Evolutionary conservation across 2,113 vertebrate genomes (phyloP).

Genomic region (Periophthalmus modestus): DNA sequence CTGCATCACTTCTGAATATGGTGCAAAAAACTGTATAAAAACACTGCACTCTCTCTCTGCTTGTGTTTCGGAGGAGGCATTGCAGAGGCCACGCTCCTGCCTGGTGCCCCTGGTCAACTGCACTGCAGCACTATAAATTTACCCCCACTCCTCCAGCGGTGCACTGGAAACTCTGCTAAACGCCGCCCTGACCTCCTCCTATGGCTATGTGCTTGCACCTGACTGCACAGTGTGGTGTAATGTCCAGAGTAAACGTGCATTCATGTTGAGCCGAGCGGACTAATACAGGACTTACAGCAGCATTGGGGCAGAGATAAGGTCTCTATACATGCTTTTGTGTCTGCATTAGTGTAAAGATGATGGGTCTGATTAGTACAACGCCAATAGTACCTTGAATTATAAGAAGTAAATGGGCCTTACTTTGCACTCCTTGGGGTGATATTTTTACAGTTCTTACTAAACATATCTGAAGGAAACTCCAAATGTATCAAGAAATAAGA

Average conservation of each 20-base stretch:
- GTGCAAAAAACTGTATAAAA: background rate
- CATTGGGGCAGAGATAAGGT: slow-evolving; percentile 32
- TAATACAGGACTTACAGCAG: slow-evolving; percentile 29
- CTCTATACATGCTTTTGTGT: slow-evolving; percentile 41
- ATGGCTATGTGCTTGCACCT: slow-evolving; percentile 27
- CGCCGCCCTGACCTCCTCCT: background rate
- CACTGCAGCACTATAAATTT: slow-evolving; percentile 64
- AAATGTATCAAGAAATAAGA: too few species aligned
- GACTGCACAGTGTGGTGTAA: slow-evolving; percentile 38
- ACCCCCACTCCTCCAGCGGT: slow-evolving; percentile 14
- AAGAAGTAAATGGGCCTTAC: background rate
- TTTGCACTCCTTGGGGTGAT: background rate
- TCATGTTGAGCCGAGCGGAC: slow-evolving; percentile 50
- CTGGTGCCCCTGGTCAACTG: slow-evolving; percentile 26
- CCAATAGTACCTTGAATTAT: too few species aligned
- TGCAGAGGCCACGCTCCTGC: slow-evolving; percentile 34
- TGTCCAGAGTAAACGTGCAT: slow-evolving; percentile 7
- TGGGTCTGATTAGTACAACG: background rate
- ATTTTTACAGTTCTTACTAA: too few species aligned
- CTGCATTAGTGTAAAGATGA: slow-evolving; percentile 6
- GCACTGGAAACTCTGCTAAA: background rate
- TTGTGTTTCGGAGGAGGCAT: slow-evolving; percentile 15
- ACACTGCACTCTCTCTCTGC: background rate
- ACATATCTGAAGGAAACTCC: too few species aligned
- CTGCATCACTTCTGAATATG: background rate